Percentiles rank a stretch among this genome's conserved stretches.
These are phyloP conservation scores for Rhizomys pruinosus DNA, from an alignment of 2,113 vertebrate genomes.

Conservation along the genomic window DNA sequence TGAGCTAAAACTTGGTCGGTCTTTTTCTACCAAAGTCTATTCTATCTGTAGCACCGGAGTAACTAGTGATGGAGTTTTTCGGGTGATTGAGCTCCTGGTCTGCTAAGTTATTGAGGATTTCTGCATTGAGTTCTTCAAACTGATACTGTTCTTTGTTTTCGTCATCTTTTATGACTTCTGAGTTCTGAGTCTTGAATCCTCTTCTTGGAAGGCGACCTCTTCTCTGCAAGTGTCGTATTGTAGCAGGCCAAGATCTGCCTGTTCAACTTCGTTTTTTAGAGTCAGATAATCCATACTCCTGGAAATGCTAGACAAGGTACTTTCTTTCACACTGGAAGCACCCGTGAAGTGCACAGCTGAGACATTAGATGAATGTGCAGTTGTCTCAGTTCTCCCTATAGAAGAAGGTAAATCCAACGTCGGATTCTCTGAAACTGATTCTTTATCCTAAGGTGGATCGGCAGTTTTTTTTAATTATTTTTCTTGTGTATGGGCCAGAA, in stretches of 20 bases:
- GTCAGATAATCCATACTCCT: too few relatives aligned
- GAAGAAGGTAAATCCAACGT: too few relatives aligned
- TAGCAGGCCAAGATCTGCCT: conserved; percentile 91
- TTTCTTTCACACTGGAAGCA: conserved; percentile 97
- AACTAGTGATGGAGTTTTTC: conserved; percentile 98
- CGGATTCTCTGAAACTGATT: conserved; percentile 88
- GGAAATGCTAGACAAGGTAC: conserved; percentile 98
- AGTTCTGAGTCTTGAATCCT: conserved; percentile 93
- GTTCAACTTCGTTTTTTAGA: conserved; percentile 93
- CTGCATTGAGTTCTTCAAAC: conserved; percentile 92
- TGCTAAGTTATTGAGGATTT: conserved; percentile 95
- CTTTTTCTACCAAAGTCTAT: conserved; percentile 98
- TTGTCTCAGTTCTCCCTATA: conserved; percentile 92
- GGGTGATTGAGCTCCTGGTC: conserved; percentile 96
- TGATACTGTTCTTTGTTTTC: conserved; percentile 89
- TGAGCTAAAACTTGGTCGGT: conserved; percentile 96
- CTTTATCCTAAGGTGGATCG: conserved; percentile 88
- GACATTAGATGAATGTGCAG: conserved; percentile 93
- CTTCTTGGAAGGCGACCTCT: conserved; percentile 94
- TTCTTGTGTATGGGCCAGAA: conserved; percentile 91
- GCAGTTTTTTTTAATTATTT: conserved; percentile 90
- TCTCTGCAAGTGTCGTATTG: conserved; percentile 91
- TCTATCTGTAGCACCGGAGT: conserved; percentile 97
- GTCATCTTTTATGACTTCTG: too few relatives aligned
- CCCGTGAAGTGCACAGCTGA: too few relatives aligned